Base-by-base conservation (phyloP, 2,888 invertebrate genomes). In the Iphiclides podalirius region DNA sequence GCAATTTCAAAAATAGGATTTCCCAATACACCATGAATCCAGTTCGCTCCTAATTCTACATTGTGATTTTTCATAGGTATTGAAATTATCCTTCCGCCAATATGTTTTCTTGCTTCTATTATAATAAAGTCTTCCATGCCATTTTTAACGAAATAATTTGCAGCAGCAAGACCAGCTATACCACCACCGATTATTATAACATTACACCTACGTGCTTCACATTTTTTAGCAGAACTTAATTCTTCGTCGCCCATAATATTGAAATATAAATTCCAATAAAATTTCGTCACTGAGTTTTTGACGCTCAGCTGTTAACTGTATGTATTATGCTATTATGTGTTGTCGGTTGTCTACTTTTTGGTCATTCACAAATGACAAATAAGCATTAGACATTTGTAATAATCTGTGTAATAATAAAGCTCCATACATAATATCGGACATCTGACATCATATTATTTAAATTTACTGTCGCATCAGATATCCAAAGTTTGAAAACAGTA, bases 21-120 rank as follows among this genome's bases (percentile, higher is more conserved):
- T 14, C 95, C 95, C 34, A 96, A 83, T 40, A 96, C 95, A 31
- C 97, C 97, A 71, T 97, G 97, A 62, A 97, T 96, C 96, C 96
- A 97, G 77, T 97, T 97, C 20, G 97, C 97, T 47, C 97, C 97
- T 55, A 96, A 82, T 83, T 97, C 97, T 38, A 97, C 91, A 75
- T 93, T 93, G 52, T 87, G 86, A 61, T 80, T 80, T 69, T 83
- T 84, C 73, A 95, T 90, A 63, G 93, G 91, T 66, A 94, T 92
- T 52, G 95, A 93, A 49, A 94, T 89, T 59, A 96, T 95, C 57
- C 96, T 90, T 53, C 96, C 96, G 44, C 96, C 96, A 57, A 96
- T 91, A 53, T 95, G 91, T 70, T 92, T 92, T 70, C 95, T 91
- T 52, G 94, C 95, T 87, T 96, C 96, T 61, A 96, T 81, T 66